These are phyloP conservation scores for Scaeva pyrastri DNA, from an alignment of 2,888 invertebrate genomes.

Conservation along the genomic window DNA sequence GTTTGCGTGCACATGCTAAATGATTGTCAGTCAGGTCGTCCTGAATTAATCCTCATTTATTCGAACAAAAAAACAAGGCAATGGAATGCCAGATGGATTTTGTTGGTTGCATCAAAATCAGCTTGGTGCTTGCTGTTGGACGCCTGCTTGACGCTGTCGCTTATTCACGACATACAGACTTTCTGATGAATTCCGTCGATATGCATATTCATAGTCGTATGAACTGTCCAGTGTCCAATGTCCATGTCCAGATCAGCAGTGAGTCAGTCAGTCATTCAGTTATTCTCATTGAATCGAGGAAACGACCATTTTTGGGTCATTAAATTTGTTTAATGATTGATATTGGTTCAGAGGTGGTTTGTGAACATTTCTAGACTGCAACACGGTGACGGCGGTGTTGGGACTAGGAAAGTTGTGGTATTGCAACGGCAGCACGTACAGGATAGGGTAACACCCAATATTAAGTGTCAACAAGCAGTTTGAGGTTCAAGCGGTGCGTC, in stretches of 20 bases:
- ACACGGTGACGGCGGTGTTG: not conserved
- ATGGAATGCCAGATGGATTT: not conserved
- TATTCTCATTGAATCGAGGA: constrained; percentile 70
- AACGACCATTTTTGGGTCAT: constrained; percentile 73
- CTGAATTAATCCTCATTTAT: constrained; percentile 71
- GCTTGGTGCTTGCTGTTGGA: not conserved
- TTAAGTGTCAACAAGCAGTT: constrained; percentile 68
- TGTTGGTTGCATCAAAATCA: constrained; percentile 21
- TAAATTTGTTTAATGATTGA: constrained; percentile 75
- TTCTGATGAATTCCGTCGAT: constrained; percentile 66
- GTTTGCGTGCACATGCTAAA: constrained; percentile 69
- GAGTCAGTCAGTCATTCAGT: constrained; percentile 14
- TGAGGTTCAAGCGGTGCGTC: not conserved
- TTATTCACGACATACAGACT: constrained; percentile 65
- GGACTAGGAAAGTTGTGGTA: no score
- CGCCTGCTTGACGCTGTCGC: constrained; percentile 4
- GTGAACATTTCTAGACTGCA: constrained; percentile 45
- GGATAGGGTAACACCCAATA: constrained; percentile 22
- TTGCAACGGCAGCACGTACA: not conserved
- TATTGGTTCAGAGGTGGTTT: constrained; percentile 64
- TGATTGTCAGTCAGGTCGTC: constrained; percentile 56
- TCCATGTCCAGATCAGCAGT: no score
- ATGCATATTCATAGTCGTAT: constrained; percentile 30
- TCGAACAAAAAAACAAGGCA: constrained; percentile 63
- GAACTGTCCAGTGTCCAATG: constrained; percentile 67